Conservation (phyloP, 1,140 invertebrate species). For the Trichoplusia ni region DNA sequence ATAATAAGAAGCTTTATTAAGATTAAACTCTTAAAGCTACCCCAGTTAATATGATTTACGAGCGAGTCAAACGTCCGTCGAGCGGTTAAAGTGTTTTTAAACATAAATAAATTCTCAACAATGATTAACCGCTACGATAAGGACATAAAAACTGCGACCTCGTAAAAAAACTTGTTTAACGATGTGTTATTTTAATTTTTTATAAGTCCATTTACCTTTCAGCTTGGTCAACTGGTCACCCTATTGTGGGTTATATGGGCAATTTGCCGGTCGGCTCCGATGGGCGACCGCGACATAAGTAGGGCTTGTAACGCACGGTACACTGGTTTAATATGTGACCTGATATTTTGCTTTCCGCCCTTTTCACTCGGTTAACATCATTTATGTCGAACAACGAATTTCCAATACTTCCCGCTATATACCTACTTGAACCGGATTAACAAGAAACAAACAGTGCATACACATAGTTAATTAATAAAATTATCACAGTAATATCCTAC, state of each 20-base stretch:
- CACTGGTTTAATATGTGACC: neutral
- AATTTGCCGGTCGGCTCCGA: neutral
- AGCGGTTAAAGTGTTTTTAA: slow-evolving; percentile 42
- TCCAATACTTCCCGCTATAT: too few relatives aligned
- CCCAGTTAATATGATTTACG: slow-evolving; percentile 48
- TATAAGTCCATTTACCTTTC: slow-evolving; percentile 19
- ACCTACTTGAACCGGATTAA: too few relatives aligned
- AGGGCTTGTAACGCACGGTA: neutral
- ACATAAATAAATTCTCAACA: slow-evolving; percentile 54
- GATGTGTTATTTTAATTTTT: slow-evolving; percentile 28
- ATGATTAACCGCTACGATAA: slow-evolving; percentile 53
- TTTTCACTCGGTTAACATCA: too few relatives aligned
- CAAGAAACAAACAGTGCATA: too few relatives aligned
- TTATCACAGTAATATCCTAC: too few relatives aligned
- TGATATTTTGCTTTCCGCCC: too few relatives aligned
- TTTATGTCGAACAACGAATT: too few relatives aligned
- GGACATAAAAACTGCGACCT: slow-evolving; percentile 53
- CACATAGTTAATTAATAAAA: too few relatives aligned
- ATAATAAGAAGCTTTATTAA: slow-evolving; percentile 27
- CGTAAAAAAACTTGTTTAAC: slow-evolving; percentile 39
- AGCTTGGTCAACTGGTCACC: slow-evolving; percentile 1
- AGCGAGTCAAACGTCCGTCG: slow-evolving; percentile 22
- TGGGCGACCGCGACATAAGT: neutral
- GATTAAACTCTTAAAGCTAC: slow-evolving; percentile 33
- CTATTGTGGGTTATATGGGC: slow-evolving; percentile 20